Base-by-base conservation (phyloP, 1,140 invertebrate species). In the Acromyrmex charruanus region DNA sequence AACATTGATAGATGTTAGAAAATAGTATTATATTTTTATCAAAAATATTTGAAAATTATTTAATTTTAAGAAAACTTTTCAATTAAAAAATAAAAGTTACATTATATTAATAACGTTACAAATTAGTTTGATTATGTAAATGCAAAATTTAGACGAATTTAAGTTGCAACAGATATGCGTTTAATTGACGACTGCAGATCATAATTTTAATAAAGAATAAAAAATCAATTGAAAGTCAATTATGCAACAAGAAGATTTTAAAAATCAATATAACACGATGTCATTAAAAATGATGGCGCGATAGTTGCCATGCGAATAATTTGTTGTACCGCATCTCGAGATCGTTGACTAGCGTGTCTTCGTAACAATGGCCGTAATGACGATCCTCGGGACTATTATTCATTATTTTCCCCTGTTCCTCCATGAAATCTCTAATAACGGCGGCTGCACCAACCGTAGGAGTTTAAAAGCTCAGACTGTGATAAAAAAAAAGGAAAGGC, bases 351-450 rank as follows among this genome's bases (percentile, higher is more conserved):
- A 31, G 35, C 28, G 53, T 81, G 77, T 69, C 77, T 77, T 68
- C 18, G 39, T 59, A 82, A 86, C 85, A 82, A 86, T 82, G 77
- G 81, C 80, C 77, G 59, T 84, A 89, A 91, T 85, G 79, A 87
- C 85, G 63, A 91, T 86, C 66, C 72, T 69, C 87, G 85, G 44
- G 88, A 86, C 88, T 77, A 91, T 91, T 91, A 91, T 91, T 91
- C 90, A 91, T 91, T 91, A 91, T 91, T 91, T 91, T 71, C 72
- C 68, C 77, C 53, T 84, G 69, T 88, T 86, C 66, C 74, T 75
- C 88, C 90, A 88, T 92, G 89, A 92, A 93, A 93, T 92, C 88
- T 89, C 90, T 93, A 93, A 93, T 93, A 93, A 92, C 84, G 89
- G 82, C 81, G 85, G 89, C 91, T 87, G 89, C 87, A 71, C 69